A percentile compares a stretch with the other conserved stretches of the same genome.
These are phyloP conservation scores for Terebella lapidaria DNA, from an alignment of 2,888 invertebrate genomes.

Conservation along the genomic window DNA sequence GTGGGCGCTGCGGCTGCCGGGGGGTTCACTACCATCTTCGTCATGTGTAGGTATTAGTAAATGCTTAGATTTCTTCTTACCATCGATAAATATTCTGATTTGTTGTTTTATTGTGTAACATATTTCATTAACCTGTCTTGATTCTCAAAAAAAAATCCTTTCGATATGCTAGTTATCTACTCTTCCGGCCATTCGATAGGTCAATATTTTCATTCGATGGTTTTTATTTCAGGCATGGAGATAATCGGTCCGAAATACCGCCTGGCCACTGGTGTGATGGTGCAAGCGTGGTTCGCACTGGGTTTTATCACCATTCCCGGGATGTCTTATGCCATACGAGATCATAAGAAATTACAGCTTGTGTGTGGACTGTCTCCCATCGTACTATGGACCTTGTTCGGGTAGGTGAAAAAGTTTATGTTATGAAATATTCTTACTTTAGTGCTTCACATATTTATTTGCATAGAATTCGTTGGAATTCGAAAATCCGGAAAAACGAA, in stretches of 20 bases:
- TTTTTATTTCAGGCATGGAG: slow-evolving; percentile 13
- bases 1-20: slow-evolving; percentile 34
- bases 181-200: too few species aligned
- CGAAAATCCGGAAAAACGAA: too few species aligned
- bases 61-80: too few species aligned
- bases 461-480: too few species aligned
- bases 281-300: slow-evolving; percentile 27
- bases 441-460: too few species aligned
- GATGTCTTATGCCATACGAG: slow-evolving; percentile 27
- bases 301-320: slow-evolving; percentile 27
- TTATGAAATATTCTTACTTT: too few species aligned
- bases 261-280: slow-evolving; percentile 28
- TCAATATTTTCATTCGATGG: too few species aligned
- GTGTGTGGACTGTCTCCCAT: slow-evolving; percentile 64
- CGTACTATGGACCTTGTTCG: slow-evolving; percentile 58
- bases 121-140: too few species aligned
- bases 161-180: too few species aligned
- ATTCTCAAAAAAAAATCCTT: too few species aligned
- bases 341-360: slow-evolving; percentile 29
- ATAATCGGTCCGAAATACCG: slow-evolving; percentile 25
- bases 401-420: slow-evolving; percentile 34
- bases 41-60: slow-evolving; percentile 33
- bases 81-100: too few species aligned
- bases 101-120: too few species aligned
- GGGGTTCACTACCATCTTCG: slow-evolving; percentile 34